Conservation (phyloP, 2,797 vertebrate genomes). For the Pampus argenteus region DNA sequence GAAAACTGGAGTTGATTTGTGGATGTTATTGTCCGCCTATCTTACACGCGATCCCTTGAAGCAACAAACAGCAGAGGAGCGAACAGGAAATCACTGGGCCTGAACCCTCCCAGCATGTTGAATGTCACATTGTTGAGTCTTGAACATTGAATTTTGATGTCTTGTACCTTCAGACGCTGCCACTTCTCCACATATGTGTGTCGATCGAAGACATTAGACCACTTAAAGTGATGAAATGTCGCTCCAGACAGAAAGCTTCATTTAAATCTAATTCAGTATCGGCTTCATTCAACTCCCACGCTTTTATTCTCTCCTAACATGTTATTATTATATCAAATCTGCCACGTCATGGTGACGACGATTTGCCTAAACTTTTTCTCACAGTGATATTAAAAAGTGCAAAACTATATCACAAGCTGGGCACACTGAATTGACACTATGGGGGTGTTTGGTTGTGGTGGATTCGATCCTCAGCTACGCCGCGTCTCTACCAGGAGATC, state of each 20-base stretch:
- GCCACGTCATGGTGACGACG: background rate
- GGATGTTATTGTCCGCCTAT: background rate
- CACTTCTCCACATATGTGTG: background rate
- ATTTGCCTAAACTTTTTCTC: background rate
- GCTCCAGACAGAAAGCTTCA: background rate
- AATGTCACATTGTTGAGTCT: conserved; percentile 14
- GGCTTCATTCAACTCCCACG: conserved; percentile 24
- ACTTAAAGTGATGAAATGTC: background rate
- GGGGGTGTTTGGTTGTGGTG: conserved; percentile 1
- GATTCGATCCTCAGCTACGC: conserved; percentile 84
- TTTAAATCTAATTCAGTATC: conserved; percentile 5
- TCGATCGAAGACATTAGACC: background rate
- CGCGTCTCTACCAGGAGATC: conserved; percentile 94
- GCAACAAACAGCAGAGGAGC: conserved; percentile 1
- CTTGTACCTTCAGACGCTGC: background rate
- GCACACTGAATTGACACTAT: background rate
- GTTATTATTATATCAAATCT: background rate
- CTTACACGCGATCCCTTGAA: conserved; percentile 7
- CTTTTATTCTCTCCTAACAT: background rate
- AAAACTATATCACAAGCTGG: background rate
- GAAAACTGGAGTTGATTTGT: conserved; percentile 1
- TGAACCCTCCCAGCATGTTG: conserved; percentile 22
- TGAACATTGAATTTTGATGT: conserved; percentile 17
- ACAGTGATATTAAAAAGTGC: background rate
- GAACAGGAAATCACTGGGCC: conserved; percentile 40